Evolutionary conservation across 2,888 invertebrate genomes (phyloP).

Genomic region (Apodemia mormo): DNA sequence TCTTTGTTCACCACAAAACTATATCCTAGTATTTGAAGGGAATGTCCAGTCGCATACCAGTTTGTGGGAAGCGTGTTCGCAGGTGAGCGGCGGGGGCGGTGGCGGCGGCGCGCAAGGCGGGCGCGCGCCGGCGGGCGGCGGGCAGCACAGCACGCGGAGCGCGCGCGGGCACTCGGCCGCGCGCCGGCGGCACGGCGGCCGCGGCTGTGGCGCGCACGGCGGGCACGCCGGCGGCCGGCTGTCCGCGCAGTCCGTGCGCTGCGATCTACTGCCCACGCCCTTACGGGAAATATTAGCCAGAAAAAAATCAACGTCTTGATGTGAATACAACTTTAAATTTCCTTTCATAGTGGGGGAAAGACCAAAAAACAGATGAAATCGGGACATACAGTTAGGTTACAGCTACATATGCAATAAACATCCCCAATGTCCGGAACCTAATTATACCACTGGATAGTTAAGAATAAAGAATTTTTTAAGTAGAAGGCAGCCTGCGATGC

Average conservation of each 20-base stretch:
- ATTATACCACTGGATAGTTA: too few species aligned
- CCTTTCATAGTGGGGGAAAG: too few species aligned
- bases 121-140: slow-evolving; percentile 34
- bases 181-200: slow-evolving; percentile 27
- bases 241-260: neutral
- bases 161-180: slow-evolving; percentile 30
- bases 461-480: too few species aligned
- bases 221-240: neutral
- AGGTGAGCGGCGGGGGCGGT: slow-evolving; percentile 28
- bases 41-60: slow-evolving; percentile 10
- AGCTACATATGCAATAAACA: too few species aligned
- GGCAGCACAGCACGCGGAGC: slow-evolving; percentile 45
- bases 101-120: slow-evolving; percentile 42
- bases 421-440: too few species aligned
- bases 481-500: too few species aligned
- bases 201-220: neutral
- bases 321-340: too few species aligned
- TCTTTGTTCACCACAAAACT: too few species aligned
- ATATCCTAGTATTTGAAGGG: neutral
- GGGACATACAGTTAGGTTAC: too few species aligned
- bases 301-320: too few species aligned
- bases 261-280: neutral
- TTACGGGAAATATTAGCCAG: too few species aligned
- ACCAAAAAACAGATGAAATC: too few species aligned
- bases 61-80: slow-evolving; percentile 32